phyloP scores from a whole-genome alignment of 1,140 invertebrate genomes.

The Diachasma alloeum region DNA sequence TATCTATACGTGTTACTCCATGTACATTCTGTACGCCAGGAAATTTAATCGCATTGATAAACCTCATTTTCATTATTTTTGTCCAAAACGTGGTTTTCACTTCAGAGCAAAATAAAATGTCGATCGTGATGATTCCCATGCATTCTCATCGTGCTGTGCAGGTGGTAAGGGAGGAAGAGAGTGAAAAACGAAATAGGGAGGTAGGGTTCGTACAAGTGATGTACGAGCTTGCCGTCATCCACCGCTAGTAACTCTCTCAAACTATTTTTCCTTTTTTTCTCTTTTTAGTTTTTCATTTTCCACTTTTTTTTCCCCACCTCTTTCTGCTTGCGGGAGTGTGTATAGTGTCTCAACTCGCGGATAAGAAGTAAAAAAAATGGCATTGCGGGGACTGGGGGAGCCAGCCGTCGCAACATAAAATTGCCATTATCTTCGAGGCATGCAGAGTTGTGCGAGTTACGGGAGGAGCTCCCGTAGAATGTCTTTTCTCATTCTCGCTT shows the following conservation, averaged over 20 bases:
- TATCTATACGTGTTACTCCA: background rate
- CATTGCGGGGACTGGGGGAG: conserved; percentile 29
- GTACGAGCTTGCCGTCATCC: conserved; percentile 20
- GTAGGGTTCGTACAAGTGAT: conserved; percentile 20
- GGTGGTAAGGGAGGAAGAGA: background rate
- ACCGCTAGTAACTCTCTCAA: background rate
- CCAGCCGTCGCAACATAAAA: conserved; percentile 52
- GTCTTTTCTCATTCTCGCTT: conserved; percentile 22
- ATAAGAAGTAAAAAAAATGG: conserved; percentile 25
- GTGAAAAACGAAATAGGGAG: conserved; percentile 1
- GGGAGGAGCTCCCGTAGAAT: conserved; percentile 17
- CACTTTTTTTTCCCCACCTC: background rate
- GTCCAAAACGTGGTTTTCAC: no score
- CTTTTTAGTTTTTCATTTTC: background rate
- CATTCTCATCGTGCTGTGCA: background rate
- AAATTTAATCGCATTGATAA: background rate
- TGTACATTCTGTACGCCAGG: background rate
- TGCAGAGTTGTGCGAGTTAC: conserved; percentile 45
- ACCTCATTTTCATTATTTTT: background rate
- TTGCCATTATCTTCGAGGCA: conserved; percentile 52
- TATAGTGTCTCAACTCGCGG: conserved; percentile 7
- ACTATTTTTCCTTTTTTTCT: background rate
- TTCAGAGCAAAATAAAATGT: no score
- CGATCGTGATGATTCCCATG: no score
- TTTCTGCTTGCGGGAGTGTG: background rate